phyloP scores from a whole-genome alignment of 2,888 invertebrate species.

The Cantharis flavilabris region DNA sequence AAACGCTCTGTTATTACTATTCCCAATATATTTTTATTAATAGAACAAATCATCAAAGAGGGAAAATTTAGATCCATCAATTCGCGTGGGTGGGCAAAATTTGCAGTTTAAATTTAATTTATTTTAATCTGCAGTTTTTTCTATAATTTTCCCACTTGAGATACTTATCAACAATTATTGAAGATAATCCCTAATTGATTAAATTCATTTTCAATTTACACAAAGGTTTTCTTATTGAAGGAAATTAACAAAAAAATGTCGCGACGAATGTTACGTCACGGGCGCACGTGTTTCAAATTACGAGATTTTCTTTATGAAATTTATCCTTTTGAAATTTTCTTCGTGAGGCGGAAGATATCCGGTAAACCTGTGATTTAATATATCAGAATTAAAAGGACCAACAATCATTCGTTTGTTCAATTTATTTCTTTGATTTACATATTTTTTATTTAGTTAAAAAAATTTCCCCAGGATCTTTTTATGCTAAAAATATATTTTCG shows the following conservation, averaged over 20 bases:
- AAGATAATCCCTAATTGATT: neutral
- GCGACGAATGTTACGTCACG: constrained; percentile 20
- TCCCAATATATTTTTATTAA: neutral
- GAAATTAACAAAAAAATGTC: constrained; percentile 19
- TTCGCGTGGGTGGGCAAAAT: neutral
- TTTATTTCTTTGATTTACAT: neutral
- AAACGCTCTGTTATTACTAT: constrained; percentile 17
- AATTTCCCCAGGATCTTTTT: neutral
- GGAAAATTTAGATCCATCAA: neutral
- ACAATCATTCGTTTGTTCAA: neutral
- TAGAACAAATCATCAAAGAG: neutral
- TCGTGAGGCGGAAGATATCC: neutral
- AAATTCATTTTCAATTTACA: neutral
- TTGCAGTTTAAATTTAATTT: neutral
- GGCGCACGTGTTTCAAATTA: constrained; percentile 30
- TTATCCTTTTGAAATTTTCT: neutral
- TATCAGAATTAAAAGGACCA: neutral
- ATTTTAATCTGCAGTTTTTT: neutral
- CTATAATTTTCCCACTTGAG: neutral
- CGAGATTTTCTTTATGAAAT: constrained; percentile 1
- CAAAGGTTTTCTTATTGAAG: neutral
- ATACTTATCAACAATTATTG: neutral
- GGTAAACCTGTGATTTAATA: neutral
- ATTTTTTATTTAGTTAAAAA: neutral
- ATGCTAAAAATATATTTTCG: neutral